Evolutionary conservation across 2,888 invertebrate genomes (phyloP).

Genomic region (Seladonia tumulorum): DNA sequence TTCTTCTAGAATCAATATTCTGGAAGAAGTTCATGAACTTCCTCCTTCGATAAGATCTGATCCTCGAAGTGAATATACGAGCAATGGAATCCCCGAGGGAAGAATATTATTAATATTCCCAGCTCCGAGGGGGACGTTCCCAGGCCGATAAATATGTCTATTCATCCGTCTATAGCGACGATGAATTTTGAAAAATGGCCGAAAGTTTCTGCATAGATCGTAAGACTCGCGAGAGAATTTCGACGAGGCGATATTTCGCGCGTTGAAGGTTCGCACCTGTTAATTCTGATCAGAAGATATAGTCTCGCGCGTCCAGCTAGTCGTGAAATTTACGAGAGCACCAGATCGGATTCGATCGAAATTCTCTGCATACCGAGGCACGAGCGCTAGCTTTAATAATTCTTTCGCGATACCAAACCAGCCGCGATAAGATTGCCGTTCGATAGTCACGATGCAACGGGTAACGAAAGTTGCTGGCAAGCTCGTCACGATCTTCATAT

Average conservation of each 20-base stretch:
- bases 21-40: not conserved
- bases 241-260: not conserved
- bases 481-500: slow-evolving; percentile 16
- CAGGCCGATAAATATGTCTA: not conserved
- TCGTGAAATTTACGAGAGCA: not conserved
- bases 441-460: slow-evolving; percentile 11
- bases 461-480: slow-evolving; percentile 13
- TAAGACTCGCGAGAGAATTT: not conserved
- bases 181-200: too few relatives aligned
- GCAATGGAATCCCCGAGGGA: not conserved
- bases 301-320: too few relatives aligned
- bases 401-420: slow-evolving; percentile 33
- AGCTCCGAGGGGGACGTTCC: not conserved
- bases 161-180: not conserved
- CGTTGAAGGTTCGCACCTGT: not conserved
- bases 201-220: not conserved
- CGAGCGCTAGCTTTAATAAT: slow-evolving; percentile 39
- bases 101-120: not conserved
- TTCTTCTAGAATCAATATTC: not conserved
- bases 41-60: not conserved
- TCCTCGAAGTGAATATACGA: not conserved
- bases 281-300: not conserved
- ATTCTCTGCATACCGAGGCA: not conserved
- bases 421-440: slow-evolving; percentile 29
- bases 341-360: not conserved